Evolutionary conservation across 53 echinoderm and acorn worm genomes (phyloP), one percentile per base, ranked within the genome.

Genomic region (Paelopatides confundens): DNA sequence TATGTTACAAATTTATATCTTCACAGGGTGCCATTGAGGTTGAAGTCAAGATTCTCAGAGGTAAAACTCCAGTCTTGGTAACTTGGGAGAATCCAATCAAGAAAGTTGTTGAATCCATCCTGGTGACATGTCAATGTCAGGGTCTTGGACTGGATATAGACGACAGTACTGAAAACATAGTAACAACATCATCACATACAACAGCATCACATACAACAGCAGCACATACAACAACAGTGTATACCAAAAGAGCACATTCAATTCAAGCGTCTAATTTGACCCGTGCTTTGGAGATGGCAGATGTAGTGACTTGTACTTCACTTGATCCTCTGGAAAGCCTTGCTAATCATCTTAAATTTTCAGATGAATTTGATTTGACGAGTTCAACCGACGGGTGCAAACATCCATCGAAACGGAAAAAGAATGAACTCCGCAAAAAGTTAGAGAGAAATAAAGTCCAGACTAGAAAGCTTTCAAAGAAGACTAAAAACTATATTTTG

Each of bases 81-180:
- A 33, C 81, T 3, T 81, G 81, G 81, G 52, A 58, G 52, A 81
- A 81, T 34, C 34, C 49, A 51, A 28, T 2, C 18, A 81, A 5
- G 17, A 48, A 18, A 14, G 35, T 34, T 2, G 52, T 81, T 21
- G 81, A 81, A 33, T 34, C 47, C 52, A 27, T n/a, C n/a, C 58
- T 81, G 1, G 35, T 81, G 18, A 81, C 81, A 17, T 81, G 81
- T 81, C 32, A 28, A 33, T 81, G 81, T 81, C 81, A 81, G 24
- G 47, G 49, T 28, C 53, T 81, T 26, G 9, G 10, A 12, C 48
- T 12, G n/a, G 18, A 69, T 33, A 34, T 2, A 30, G 31, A 30
- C 5, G 18, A 10, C 34, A 69, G 69, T 17, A 17, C 5, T 33
- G 6, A 0, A n/a, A 9, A 48, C 14, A 4, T 2, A 15, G n/a